Evolutionary conservation across 2,113 vertebrate genomes (phyloP).

Genomic region (Pteruthius melanotis): DNA sequence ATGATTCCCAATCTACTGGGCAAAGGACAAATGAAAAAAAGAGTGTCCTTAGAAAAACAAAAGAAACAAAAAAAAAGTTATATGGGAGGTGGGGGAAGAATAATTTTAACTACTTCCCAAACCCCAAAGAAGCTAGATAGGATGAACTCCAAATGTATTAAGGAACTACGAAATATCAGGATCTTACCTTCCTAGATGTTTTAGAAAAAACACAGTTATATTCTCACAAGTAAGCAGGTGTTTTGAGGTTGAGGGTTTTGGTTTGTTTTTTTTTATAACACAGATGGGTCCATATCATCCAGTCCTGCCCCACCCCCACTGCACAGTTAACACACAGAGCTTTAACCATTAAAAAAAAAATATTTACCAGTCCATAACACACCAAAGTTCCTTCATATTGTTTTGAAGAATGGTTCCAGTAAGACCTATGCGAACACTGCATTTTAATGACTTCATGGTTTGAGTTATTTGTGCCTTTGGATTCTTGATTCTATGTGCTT

Average conservation of each 20-base stretch:
- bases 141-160: neutral
- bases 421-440: slow-evolving; percentile 87
- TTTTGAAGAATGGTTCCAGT: slow-evolving; percentile 97
- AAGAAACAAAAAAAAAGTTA: neutral
- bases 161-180: neutral
- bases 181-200: neutral
- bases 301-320: neutral
- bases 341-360: too few species aligned
- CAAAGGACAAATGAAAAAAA: neutral
- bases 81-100: neutral
- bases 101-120: neutral
- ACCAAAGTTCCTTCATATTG: slow-evolving; percentile 96
- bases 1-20: neutral
- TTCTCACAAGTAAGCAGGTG: neutral
- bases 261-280: neutral
- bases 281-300: neutral
- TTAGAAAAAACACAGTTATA: neutral
- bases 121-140: neutral
- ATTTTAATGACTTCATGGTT: slow-evolving; percentile 88
- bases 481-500: slow-evolving; percentile 96
- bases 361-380: slow-evolving; percentile 94
- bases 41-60: fast-evolving
- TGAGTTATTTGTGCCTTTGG: slow-evolving; percentile 89
- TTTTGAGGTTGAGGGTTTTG: neutral
- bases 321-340: neutral